Base-by-base conservation (phyloP, 2,888 invertebrate species). In the Phorcus lineatus region DNA sequence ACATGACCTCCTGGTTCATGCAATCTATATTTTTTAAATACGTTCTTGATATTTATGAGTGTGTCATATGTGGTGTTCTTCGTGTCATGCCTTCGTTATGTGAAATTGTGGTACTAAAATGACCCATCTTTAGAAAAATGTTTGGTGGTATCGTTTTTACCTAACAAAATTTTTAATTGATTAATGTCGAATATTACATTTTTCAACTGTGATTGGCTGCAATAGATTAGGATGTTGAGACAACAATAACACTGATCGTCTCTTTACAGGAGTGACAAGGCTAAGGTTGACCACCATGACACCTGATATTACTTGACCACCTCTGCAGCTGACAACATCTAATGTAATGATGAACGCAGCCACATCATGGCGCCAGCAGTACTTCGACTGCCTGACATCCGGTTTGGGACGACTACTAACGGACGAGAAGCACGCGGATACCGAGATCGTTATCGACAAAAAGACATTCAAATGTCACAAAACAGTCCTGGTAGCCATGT, bases 401-500 rank as follows among this genome's bases (percentile, higher is more conserved):
- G 88, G 89, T 13, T 55, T 88, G 17, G 84, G 84, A 11, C 84
- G 86, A 0, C 84, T 84, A 16, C 83, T 85, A 55, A 80, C 74
- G 52, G 81, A 78, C 66, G 80, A 83, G 6, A 83, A 84, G 28
- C 86, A 86, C 78, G 87, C 90, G 3, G 91, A 91, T 80, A 85
- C 88, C 4, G 87, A 86, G 40, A 84, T 91, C 16, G 82, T 80
- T 19, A 89, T 90, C 0, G 87, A 85, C 2, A 81, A 86, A 13
- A 86, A 82, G 76, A 85, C 85, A 2, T 89, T 90, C 81, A 80
- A 86, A 19, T 89, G 88, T 66, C 91, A 91, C 81, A 84, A 86
- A 31, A 87, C 89, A 9, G 83, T 91, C n/a, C 82, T 91, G 53
- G 87, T 90, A n/a, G 85, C 90, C 31, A 86, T 88, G 80, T 90